Evolutionary conservation across 2,113 vertebrate genomes (phyloP), one percentile per base, ranked within the genome.

Genomic region (Herpetotheres cachinnans): DNA sequence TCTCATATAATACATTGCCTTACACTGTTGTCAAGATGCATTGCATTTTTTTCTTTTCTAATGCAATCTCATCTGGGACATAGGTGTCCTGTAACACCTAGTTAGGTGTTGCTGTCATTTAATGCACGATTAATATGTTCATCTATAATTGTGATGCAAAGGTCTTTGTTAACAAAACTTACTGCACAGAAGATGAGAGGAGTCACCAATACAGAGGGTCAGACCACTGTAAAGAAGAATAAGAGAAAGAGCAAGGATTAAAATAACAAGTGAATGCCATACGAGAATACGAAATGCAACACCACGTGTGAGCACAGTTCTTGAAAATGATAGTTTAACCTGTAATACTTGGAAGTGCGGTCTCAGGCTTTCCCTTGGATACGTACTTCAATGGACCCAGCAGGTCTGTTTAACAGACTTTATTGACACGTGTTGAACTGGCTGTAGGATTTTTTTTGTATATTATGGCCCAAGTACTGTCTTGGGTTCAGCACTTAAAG

Each of bases 371-470:
- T 63, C 11, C 2, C 0, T 30, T 77, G 49, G 44, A 6, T 52
- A 10, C 54, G 77, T 90, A 29, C 27, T 17, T 58, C 7, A 54
- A 16, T 46, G 18, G 16, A 54, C 26, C 6, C 32, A 30, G 26
- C 24, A 34, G 20, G 8, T 76, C 47, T 78, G 17, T 86, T 83
- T 81, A 30, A 55, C 4, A 54, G 71, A 17, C 11, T 30, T 56
- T 38, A 32, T 2, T 59, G 47, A n/a, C 46, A 20, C 9, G 8
- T 21, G 6, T 11, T 59, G 30, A 88, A 46, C 7, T 30, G 8
- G 7, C 22, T 46, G 0, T 72, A 62, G 11, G 24, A 13, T 2
- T 4, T 58, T 58, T 58, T 46, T 50, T 17, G 1, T 59, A 2
- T 71, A 3, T 3, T 34, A 0, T 24, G 18, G 49, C 5, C 6